phyloP scores from a whole-genome alignment of 2,797 vertebrate species.

The Novumbra hubbsi region DNA sequence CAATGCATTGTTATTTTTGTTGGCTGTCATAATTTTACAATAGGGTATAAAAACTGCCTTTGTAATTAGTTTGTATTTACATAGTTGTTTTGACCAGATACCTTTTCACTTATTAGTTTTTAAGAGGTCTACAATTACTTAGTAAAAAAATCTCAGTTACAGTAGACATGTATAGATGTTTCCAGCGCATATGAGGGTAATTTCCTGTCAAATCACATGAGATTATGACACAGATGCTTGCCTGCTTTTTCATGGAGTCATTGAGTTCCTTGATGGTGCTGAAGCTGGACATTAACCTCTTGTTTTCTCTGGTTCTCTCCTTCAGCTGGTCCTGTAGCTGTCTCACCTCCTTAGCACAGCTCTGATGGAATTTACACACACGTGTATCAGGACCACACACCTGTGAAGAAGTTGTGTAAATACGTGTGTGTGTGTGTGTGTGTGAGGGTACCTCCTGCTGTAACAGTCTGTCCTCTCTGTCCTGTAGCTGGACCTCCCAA shows the following conservation, averaged over 20 bases:
- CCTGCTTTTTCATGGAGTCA: conserved; percentile 85
- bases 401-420: not conserved
- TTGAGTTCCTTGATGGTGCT: conserved; percentile 84
- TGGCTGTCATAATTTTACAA: too few species aligned
- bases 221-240: conserved; percentile 34
- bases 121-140: too few species aligned
- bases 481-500: conserved; percentile 74
- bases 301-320: conserved; percentile 83
- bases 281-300: conserved; percentile 83
- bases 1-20: too few species aligned
- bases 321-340: conserved; percentile 77
- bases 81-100: too few species aligned
- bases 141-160: not conserved
- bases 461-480: conserved; percentile 75
- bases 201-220: not conserved
- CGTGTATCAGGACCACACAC: not conserved
- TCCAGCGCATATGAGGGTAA: not conserved
- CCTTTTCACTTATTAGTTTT: too few species aligned
- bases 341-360: conserved; percentile 75
- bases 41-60: too few species aligned
- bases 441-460: conserved; percentile 66
- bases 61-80: too few species aligned
- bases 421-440: not conserved
- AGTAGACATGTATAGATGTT: not conserved
- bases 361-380: conserved; percentile 60